Evolutionary conservation across 2,113 vertebrate genomes (phyloP).

Genomic region (Galbula dea): DNA sequence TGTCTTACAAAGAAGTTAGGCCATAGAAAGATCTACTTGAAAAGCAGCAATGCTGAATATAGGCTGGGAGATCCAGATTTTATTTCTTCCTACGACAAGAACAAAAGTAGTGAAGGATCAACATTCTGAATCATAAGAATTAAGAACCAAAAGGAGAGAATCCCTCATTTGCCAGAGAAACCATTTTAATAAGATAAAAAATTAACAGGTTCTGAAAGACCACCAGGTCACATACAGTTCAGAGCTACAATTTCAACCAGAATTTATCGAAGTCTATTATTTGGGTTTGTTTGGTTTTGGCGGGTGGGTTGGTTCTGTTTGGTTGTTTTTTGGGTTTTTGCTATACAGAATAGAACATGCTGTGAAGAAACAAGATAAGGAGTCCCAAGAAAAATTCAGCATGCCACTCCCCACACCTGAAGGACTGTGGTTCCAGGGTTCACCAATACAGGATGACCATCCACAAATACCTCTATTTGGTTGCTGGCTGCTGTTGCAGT

Average conservation of each 20-base stretch:
- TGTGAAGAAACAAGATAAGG: not conserved
- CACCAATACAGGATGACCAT: constrained; percentile 86
- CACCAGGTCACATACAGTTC: fast-evolving
- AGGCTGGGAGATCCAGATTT: not conserved
- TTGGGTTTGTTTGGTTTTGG: fast-evolving
- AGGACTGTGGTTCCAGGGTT: constrained; percentile 92
- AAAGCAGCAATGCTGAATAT: not conserved
- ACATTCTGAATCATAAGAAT: not conserved
- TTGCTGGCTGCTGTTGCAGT: constrained; percentile 81
- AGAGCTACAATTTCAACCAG: not conserved
- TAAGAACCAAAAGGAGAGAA: not conserved
- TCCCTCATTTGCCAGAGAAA: not conserved
- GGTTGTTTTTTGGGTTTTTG: not conserved
- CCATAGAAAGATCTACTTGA: not conserved
- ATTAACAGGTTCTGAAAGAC: not conserved
- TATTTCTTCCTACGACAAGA: not conserved
- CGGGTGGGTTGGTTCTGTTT: no score
- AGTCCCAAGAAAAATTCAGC: not conserved
- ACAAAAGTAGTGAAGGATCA: not conserved
- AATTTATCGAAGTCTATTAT: not conserved
- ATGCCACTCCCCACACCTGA: constrained; percentile 76
- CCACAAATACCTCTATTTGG: constrained; percentile 92
- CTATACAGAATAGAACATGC: not conserved
- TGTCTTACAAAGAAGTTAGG: not conserved
- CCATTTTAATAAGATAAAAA: not conserved